Percentiles rank a stretch among this genome's conserved stretches.
Conservation (phyloP, 1,140 invertebrate species). For the Campoletis sonorensis region DNA sequence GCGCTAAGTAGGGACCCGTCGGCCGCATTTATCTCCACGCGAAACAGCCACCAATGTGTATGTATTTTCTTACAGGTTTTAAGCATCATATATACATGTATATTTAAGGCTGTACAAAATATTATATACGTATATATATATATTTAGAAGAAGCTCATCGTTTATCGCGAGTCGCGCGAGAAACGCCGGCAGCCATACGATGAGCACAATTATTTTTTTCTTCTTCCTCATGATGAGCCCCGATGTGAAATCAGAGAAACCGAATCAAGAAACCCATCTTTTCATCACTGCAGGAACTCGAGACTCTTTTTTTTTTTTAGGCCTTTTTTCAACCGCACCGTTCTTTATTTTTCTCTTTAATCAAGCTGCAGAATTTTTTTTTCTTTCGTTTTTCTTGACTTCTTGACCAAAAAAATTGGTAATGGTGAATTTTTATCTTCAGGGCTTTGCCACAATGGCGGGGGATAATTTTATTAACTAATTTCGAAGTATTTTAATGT, state of each 20-base stretch:
- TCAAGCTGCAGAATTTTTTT: background rate
- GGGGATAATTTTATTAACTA: too few species aligned
- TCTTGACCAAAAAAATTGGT: too few species aligned
- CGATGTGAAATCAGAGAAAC: constrained; percentile 22
- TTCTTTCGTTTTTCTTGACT: background rate
- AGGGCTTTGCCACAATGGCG: too few species aligned
- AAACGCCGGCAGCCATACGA: constrained; percentile 9
- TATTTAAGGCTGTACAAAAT: background rate
- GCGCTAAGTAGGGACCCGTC: constrained; percentile 60
- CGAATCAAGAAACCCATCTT: constrained; percentile 7
- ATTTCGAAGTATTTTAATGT: too few species aligned
- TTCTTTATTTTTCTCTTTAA: too few species aligned
- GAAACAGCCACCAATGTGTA: constrained; percentile 40
- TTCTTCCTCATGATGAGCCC: background rate
- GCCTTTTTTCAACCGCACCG: background rate
- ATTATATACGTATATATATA: background rate
- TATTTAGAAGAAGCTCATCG: constrained; percentile 20
- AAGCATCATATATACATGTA: background rate
- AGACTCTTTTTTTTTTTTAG: background rate
- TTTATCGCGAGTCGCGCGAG: constrained; percentile 33
- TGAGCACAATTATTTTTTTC: constrained; percentile 3
- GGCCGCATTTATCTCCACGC: constrained; percentile 56
- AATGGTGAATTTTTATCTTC: too few species aligned
- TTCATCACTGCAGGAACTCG: background rate
- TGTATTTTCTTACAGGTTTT: background rate